Evolutionary conservation across 2,888 invertebrate species (phyloP).

Genomic region (Drosophila multiciliata): DNA sequence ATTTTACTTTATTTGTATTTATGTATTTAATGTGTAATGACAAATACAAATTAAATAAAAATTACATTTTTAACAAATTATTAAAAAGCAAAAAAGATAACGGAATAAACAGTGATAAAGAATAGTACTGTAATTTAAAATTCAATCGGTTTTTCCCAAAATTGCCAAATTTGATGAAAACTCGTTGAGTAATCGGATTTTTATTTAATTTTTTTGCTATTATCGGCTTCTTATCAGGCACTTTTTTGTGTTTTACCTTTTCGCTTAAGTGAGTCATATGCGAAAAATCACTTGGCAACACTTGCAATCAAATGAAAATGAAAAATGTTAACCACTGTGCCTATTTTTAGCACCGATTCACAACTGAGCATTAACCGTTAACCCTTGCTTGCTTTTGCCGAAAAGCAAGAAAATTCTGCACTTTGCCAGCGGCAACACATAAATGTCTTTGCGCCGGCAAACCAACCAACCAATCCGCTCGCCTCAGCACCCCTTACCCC

Average conservation of each 20-base stretch:
- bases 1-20: too few species aligned
- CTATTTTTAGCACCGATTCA: constrained; percentile 16
- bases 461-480: not conserved
- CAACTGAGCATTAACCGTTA: constrained; percentile 48
- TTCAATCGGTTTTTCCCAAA: not conserved
- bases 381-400: constrained; percentile 47
- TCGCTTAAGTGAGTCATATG: not conserved
- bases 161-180: not conserved
- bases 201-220: not conserved
- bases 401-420: constrained; percentile 41
- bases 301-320: not conserved
- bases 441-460: constrained; percentile 26
- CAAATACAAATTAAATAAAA: not conserved
- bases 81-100: not conserved
- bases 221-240: not conserved
- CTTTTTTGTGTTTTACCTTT: not conserved
- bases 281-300: not conserved
- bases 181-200: not conserved
- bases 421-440: constrained; percentile 59
- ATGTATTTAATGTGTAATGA: not conserved
- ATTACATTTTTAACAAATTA: too few species aligned
- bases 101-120: not conserved
- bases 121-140: not conserved
- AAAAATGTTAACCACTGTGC: constrained; percentile 14
- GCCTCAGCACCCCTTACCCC: not conserved